Evolutionary conservation across 2,113 vertebrate species (phyloP).

Genomic region (Dipodomys ordii): DNA sequence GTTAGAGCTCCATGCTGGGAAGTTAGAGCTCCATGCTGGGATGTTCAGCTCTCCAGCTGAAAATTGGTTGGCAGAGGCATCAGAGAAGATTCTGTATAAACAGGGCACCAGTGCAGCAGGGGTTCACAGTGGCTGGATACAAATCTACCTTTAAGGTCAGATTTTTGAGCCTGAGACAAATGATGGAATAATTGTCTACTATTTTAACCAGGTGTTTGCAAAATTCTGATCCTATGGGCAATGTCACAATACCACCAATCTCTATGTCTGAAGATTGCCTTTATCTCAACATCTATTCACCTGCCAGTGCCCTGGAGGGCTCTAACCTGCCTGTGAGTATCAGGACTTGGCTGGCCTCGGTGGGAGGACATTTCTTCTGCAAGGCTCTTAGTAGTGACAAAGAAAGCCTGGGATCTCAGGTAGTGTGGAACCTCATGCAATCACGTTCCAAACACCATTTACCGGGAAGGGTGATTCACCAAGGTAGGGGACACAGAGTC

Average conservation of each 20-base stretch:
- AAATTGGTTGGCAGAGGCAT: too few species aligned
- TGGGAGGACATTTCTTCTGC: not conserved
- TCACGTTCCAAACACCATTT: too few species aligned
- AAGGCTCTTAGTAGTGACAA: not conserved
- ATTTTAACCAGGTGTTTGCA: slow-evolving; percentile 6
- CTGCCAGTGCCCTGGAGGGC: slow-evolving; percentile 2
- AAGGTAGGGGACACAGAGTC: not conserved
- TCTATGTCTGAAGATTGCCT: slow-evolving; percentile 84
- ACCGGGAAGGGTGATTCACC: not conserved
- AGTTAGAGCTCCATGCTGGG: not conserved
- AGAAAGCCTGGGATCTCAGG: not conserved
- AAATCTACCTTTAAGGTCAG: too few species aligned
- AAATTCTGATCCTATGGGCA: rapidly evolving
- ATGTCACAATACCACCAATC: not conserved
- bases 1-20: too few species aligned
- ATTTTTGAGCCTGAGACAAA: too few species aligned
- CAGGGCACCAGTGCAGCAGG: too few species aligned
- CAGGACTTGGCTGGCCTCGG: not conserved
- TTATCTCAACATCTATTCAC: slow-evolving; percentile 83
- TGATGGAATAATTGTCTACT: not conserved
- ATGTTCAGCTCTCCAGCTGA: too few species aligned
- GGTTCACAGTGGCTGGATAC: too few species aligned
- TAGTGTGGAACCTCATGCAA: not conserved
- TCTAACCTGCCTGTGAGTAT: slow-evolving; percentile 82
- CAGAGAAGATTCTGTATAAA: too few species aligned